Evolutionary conservation across 2,113 vertebrate genomes (phyloP), one percentile per base, ranked within the genome.

Genomic region (Leptobrachium ailaonicum): DNA sequence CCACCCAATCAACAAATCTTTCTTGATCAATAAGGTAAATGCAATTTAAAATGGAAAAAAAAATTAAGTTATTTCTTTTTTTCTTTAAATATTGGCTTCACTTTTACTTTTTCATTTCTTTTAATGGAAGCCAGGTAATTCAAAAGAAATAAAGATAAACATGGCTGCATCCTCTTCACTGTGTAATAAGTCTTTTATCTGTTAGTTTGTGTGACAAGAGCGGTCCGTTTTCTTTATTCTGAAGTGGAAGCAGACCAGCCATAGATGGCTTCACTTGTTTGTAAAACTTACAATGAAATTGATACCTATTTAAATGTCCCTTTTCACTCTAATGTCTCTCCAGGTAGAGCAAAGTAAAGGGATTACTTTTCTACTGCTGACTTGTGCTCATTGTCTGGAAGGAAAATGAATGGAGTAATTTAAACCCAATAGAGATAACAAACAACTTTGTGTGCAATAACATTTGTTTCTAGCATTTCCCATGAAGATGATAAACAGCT

Each of bases 301-400:
- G 86, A 94, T 93, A 91, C 83, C 83, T 78, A 84, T 50, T 85
- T 69, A 56, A 90, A 88, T 93, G 86, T 83, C 84, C 87, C 86
- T 86, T 87, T 86, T 88, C 77, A 86, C 87, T 86, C 87, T 74
- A 41, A 72, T 88, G 91, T 91, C 87, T 85, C 83, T 80, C 83
- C 86, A 85, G 88, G 88, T 80, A 87, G 88, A 87, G 87, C 85
- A 86, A 83, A 83, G 83, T 86, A 88, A 88, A 88, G 87, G 89
- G 90, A 92, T 93, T 94, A 94, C 89, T 85, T 90, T 66, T 84
- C 71, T 81, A 84, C 83, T 60, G 77, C 87, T 86, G 76, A 87
- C 91, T 91, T 84, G 72, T 13, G 3, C 82, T 88, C 91, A 95
- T 96, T 97, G 86, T 92, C 85, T 88, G 74, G 3, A 47, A 85